Evolutionary conservation across 2,888 invertebrate species (phyloP).

Genomic region (Pediacus dermestoides): DNA sequence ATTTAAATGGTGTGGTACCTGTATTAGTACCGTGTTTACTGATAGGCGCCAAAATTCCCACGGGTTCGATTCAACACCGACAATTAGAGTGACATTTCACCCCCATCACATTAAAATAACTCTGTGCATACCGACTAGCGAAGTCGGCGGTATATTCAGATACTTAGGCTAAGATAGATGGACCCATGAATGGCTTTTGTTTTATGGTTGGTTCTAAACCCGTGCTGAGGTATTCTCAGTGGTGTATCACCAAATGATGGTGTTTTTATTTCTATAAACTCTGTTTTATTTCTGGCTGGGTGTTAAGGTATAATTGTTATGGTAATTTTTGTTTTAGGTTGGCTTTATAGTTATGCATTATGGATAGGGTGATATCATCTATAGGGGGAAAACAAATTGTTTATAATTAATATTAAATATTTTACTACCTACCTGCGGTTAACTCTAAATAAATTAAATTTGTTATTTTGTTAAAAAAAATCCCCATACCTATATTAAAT

Average conservation of each 20-base stretch:
- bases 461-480: too few species aligned
- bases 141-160: too few species aligned
- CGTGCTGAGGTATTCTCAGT: constrained; percentile 23
- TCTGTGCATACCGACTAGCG: constrained; percentile 17
- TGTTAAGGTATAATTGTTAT: constrained; percentile 17
- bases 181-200: constrained; percentile 29
- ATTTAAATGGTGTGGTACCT: constrained; percentile 5
- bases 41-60: constrained; percentile 33
- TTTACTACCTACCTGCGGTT: too few species aligned
- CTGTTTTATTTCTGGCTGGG: constrained; percentile 9
- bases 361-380: too few species aligned
- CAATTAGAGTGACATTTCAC: constrained; percentile 20
- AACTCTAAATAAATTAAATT: too few species aligned
- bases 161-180: constrained; percentile 17
- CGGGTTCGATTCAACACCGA: constrained; percentile 11
- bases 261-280: constrained; percentile 11
- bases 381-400: too few species aligned
- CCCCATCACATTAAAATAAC: constrained; percentile 24
- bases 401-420: too few species aligned
- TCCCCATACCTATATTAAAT: too few species aligned
- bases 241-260: constrained; percentile 25
- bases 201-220: constrained; percentile 25
- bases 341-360: too few species aligned
- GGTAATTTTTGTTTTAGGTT: constrained; percentile 21
- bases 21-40: constrained; percentile 5